Evolutionary conservation across 1,140 invertebrate species (phyloP).

Genomic region (Akabosia matsudoensis): DNA sequence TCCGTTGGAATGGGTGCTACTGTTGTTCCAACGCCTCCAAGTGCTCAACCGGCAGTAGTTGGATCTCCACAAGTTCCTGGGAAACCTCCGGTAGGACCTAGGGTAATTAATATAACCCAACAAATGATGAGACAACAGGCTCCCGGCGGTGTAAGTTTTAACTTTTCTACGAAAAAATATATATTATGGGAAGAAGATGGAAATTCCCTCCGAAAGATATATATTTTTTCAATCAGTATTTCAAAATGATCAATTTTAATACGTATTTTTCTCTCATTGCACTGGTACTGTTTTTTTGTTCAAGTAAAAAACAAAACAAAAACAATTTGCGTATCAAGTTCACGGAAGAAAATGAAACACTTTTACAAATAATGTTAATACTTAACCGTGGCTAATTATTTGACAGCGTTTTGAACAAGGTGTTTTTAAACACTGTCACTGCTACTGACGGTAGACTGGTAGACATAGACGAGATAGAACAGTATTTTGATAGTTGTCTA

Average conservation of each 20-base stretch:
- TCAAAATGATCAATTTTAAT: neutral
- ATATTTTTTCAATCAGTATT: neutral
- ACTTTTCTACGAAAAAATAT: neutral
- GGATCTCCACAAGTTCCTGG: conserved; percentile 60
- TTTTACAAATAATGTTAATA: too few species aligned
- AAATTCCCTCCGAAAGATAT: neutral
- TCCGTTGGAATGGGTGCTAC: conserved; percentile 26
- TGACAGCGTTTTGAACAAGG: too few species aligned
- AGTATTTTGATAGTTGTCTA: too few species aligned
- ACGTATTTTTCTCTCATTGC: conserved; percentile 22
- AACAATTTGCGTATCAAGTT: too few species aligned
- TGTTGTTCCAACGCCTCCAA: conserved; percentile 39
- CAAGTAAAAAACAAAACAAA: too few species aligned
- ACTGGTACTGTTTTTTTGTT: conserved; percentile 15
- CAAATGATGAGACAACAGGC: conserved; percentile 64
- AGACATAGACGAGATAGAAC: too few species aligned
- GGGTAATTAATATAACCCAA: conserved; percentile 71
- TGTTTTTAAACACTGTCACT: too few species aligned
- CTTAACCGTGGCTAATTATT: too few species aligned
- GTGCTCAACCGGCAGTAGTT: conserved; percentile 25
- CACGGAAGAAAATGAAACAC: too few species aligned
- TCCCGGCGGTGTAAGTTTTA: conserved; percentile 65
- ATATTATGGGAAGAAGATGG: too few species aligned
- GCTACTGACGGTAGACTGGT: too few species aligned
- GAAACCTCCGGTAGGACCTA: conserved; percentile 68